Evolutionary conservation across 2,888 invertebrate genomes (phyloP).

Genomic region (Tromatobia lineatoria): DNA sequence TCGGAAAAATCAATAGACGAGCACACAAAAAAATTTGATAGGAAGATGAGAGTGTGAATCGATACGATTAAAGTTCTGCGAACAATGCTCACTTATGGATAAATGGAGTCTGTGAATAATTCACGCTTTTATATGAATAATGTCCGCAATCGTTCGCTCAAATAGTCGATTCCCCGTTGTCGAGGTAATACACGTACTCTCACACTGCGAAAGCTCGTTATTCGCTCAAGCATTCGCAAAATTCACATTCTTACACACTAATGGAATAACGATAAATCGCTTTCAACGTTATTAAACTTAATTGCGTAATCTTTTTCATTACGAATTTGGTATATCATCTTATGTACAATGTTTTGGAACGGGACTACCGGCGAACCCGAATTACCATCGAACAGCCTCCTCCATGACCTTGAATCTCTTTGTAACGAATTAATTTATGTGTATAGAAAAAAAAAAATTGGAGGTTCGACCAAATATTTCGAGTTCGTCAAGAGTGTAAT

Average conservation of each 20-base stretch:
- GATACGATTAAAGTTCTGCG: constrained; percentile 7
- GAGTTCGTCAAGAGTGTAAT: constrained; percentile 21
- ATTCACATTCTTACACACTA: constrained; percentile 69
- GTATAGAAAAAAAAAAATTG: constrained; percentile 10
- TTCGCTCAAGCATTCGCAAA: constrained; percentile 45
- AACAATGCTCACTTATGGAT: background rate
- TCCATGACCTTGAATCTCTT: constrained; percentile 24
- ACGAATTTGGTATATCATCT: constrained; percentile 80
- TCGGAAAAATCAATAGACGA: constrained; percentile 29
- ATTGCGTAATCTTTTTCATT: constrained; percentile 72
- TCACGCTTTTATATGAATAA: constrained; percentile 3
- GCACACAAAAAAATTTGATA: background rate
- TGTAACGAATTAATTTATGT: constrained; percentile 59
- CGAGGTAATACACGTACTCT: background rate
- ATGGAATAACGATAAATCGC: constrained; percentile 74
- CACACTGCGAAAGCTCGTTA: constrained; percentile 13
- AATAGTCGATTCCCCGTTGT: constrained; percentile 35
- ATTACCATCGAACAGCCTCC: constrained; percentile 27
- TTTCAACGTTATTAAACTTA: constrained; percentile 71
- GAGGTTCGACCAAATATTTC: background rate
- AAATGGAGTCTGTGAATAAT: background rate
- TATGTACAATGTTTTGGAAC: constrained; percentile 73
- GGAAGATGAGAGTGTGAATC: constrained; percentile 43
- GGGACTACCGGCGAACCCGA: constrained; percentile 56
- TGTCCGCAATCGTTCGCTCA: background rate